Base-by-base conservation (phyloP, 2,888 invertebrate species). In the Marronus borbonicus region DNA sequence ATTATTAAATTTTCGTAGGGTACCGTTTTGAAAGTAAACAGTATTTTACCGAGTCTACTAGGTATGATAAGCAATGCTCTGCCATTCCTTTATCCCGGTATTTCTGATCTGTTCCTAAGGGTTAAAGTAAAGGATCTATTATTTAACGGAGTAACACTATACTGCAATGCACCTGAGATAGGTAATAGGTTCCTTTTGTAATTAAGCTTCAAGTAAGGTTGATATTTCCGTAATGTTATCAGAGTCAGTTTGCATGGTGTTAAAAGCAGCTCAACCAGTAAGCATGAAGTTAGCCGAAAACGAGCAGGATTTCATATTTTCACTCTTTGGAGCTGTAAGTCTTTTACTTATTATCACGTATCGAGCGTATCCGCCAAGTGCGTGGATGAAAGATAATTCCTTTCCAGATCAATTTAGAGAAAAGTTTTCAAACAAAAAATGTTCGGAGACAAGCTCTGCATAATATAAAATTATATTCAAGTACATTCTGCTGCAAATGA, bases 131-230 rank as follows among this genome's bases (percentile, higher is more conserved):
- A 86, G 49, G 91, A 92, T 58, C 84, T 93, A 20, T 88, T 93
- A 68, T 93, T 93, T 81, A 89, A 91, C 14, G 93, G 93, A 2
- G 83, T 92, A 20, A 89, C 87, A 78, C 86, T 93, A 20, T 89
- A 89, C 81, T 92, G 93, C 80, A 87, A 88, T 58, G 86, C 88
- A 0, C 87, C 89, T 62, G 88, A 88, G 60, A 85, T 91, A 20
- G 88, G 91, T 91, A 84, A 88, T 85, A 24, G 58, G n/a, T 52
- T 44, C 28, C 14, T 24, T 24, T 4, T 20, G 8, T 20, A 36
- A 36, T 1, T 36, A 66, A 20, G 12, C 2, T 72, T 7, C 28
- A 12, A 14, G 39, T 69, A 7, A 17, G 4, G 44, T 74, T 65
- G 24, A 60, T 8, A 64, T 74, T 66, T 62, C 20, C 62, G 68